Percentiles rank a stretch among this genome's conserved stretches.
Conservation (phyloP, 2,113 vertebrate species). For the Rhabdornis inornatus region DNA sequence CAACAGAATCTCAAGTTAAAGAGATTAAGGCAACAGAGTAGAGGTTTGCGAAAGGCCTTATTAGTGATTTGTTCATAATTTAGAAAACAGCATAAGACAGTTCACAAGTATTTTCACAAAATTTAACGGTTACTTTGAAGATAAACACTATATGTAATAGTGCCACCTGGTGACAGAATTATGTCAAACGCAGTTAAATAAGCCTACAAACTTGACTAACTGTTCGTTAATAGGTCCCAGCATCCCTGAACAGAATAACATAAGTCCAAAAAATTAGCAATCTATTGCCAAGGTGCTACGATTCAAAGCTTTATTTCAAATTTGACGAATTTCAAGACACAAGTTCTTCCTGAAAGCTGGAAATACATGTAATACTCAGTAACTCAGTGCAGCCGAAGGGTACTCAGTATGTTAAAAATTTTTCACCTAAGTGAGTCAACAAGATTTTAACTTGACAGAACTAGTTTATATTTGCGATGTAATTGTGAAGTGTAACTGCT, state of each 20-base stretch:
- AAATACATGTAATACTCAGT: not conserved
- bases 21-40: not conserved
- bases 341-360: not conserved
- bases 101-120: not conserved
- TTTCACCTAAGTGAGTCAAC: not conserved
- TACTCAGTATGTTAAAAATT: not conserved
- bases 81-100: not conserved
- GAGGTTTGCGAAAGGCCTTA: not conserved
- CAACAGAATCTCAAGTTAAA: not conserved
- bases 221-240: not conserved
- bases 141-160: not conserved
- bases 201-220: not conserved
- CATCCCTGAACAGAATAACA: not conserved
- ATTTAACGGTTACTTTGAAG: not conserved
- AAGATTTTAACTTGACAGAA: not conserved
- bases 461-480: constrained; percentile 23
- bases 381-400: not conserved
- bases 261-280: not conserved
- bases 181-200: not conserved
- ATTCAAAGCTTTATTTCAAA: not conserved
- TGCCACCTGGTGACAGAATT: constrained; percentile 35
- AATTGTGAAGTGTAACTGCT: constrained; percentile 21
- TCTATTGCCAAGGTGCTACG: not conserved
- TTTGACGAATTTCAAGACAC: not conserved
- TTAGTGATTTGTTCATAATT: not conserved